Evolutionary conservation across 2,113 vertebrate species (phyloP), one percentile per base, ranked within the genome.

Genomic region (Cephalopholis sonnerati): DNA sequence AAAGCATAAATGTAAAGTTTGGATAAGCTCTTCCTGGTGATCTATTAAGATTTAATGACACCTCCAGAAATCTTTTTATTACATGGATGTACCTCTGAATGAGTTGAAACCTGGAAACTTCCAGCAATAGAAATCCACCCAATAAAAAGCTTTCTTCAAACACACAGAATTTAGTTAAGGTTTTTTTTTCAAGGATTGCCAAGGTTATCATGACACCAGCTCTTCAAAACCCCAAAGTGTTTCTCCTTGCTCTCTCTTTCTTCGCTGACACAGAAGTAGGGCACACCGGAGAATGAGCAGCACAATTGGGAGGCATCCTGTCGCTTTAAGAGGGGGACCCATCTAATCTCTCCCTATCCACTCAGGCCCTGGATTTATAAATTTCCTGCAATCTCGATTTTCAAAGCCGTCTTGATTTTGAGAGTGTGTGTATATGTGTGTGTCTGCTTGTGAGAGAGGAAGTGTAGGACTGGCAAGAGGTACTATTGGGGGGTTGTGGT

Each of bases 351-450:
- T 90, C 93, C 93, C 93, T 86, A 96, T 95, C 94, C 95, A 96
- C 96, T 97, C 92, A 89, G 96, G 93, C 93, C 93, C 85, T 89
- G 94, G 95, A 92, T 95, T 95, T 95, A 94, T 93, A 95, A 89
- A 93, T 93, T 95, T 96, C 93, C 93, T 92, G 95, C 96, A 97
- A 96, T 97, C 96, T 95, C 88, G 89, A 96, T 96, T 95, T 96
- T 93, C 92, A 96, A 97, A 97, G 95, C 95, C 92, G 95, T 94
- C 95, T 95, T 94, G 95, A 96, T 97, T 97, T 96, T 92, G 92
- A 90, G 89, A 77, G 50, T 15, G 66, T 71, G 68, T 39, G 93
- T 87, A 76, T 87, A 76, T 90, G 87, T 73, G 76, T 89, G 90
- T 87, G 81, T 88, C 79, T 87, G 79, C 61, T 75, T 83, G 87